Evolutionary conservation across 2,113 vertebrate species (phyloP).

Genomic region (Sclerurus mexicanus): DNA sequence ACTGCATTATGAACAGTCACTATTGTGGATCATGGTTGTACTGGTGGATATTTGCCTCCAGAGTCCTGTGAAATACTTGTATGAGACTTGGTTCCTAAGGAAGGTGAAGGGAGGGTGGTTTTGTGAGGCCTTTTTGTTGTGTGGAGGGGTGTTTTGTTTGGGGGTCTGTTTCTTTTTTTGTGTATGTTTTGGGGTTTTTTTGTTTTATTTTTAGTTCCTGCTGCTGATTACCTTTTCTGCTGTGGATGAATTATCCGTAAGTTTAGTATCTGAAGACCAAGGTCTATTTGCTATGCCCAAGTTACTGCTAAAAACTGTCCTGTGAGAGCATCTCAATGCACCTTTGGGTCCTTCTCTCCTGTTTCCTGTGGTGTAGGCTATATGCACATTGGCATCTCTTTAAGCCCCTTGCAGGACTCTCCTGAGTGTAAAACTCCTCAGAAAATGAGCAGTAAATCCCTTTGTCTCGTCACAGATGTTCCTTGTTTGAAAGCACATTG

Average conservation of each 20-base stretch:
- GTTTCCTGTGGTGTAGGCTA: neutral
- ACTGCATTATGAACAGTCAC: slow-evolving; percentile 71
- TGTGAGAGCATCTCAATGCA: neutral
- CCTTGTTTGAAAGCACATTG: neutral
- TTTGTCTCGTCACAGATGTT: neutral
- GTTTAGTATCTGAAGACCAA: neutral
- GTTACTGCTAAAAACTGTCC: neutral
- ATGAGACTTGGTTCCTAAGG: neutral
- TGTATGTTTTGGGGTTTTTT: neutral
- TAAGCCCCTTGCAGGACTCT: neutral
- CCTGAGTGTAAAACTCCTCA: neutral
- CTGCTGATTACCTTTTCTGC: neutral
- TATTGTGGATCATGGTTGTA: neutral
- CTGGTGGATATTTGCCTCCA: neutral
- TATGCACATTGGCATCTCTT: neutral
- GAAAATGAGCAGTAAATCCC: neutral
- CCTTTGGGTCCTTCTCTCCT: neutral
- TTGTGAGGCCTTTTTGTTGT: neutral
- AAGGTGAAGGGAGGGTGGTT: neutral
- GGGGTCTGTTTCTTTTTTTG: neutral
- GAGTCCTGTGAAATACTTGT: neutral
- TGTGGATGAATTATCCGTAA: neutral
- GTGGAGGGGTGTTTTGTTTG: neutral
- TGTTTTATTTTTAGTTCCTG: neutral
- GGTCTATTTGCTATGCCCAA: neutral